Evolutionary conservation across 2,888 invertebrate genomes (phyloP).

Genomic region (Chirona hameri): DNA sequence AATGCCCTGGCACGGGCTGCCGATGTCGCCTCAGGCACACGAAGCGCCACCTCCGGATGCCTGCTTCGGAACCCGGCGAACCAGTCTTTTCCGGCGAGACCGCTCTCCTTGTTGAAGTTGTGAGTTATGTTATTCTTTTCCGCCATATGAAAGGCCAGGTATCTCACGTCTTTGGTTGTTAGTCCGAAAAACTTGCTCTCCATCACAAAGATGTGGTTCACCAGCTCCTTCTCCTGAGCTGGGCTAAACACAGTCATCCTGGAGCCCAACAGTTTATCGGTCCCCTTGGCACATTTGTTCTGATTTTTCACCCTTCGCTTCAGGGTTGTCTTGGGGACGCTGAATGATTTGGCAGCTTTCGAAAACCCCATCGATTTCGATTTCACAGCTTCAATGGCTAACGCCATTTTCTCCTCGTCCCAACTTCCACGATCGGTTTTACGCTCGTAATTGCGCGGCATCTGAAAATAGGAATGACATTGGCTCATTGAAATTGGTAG

Average conservation of each 20-base stretch:
- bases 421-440: too few relatives aligned
- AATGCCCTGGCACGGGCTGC: neutral
- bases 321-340: neutral
- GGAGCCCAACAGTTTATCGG: neutral
- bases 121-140: neutral
- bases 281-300: neutral
- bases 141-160: neutral
- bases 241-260: neutral
- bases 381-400: too few relatives aligned
- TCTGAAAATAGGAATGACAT: too few relatives aligned
- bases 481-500: too few relatives aligned
- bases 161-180: neutral
- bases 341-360: neutral
- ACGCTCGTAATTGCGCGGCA: too few relatives aligned
- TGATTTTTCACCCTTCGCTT: neutral
- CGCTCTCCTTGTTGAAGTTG: neutral
- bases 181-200: neutral
- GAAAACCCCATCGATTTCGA: too few relatives aligned
- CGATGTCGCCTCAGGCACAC: neutral
- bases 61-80: neutral
- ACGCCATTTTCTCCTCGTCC: too few relatives aligned
- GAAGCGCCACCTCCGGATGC: neutral
- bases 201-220: neutral
- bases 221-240: neutral
- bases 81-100: neutral